Conservation (phyloP, 2,888 invertebrate species). For the Mongoloraphidia duomilia region DNA sequence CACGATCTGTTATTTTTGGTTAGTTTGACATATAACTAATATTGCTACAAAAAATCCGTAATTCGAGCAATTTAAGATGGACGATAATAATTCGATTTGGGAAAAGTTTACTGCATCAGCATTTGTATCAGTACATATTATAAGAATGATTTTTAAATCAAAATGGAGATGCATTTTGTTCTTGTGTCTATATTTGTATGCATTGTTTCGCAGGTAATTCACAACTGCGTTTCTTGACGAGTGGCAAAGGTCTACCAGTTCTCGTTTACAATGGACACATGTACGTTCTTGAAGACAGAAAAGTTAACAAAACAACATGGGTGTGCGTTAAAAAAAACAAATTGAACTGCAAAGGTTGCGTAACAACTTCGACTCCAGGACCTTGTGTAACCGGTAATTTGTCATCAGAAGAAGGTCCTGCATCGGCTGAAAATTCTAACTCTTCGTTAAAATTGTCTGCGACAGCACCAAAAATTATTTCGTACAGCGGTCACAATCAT, state of each 20-base stretch:
- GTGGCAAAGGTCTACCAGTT: constrained; percentile 3
- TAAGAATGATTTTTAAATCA: too few relatives aligned
- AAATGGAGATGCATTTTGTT: too few relatives aligned
- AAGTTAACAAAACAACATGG: constrained; percentile 4
- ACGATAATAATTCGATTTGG: too few relatives aligned
- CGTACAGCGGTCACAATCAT: constrained; percentile 5
- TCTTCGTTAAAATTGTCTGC: not conserved
- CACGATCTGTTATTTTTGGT: too few relatives aligned
- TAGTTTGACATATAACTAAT: too few relatives aligned
- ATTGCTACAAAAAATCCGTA: too few relatives aligned
- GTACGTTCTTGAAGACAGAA: constrained; percentile 3
- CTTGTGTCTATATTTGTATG: too few relatives aligned
- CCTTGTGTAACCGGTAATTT: not conserved
- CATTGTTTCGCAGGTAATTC: not conserved
- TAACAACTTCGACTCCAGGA: constrained; percentile 1
- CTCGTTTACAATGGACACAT: constrained; percentile 5
- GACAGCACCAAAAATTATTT: constrained; percentile 1
- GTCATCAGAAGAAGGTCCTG: not conserved
- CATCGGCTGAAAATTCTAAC: not conserved
- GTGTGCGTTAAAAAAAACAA: constrained; percentile 4
- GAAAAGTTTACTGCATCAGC: too few relatives aligned
- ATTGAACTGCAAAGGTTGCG: constrained; percentile 4
- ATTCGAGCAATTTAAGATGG: too few relatives aligned
- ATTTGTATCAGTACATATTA: too few relatives aligned
- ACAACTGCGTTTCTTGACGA: constrained; percentile 5